A percentile compares a stretch with the other conserved stretches of the same genome.
Evolutionary conservation across 2,888 invertebrate species (phyloP).

Genomic region (Acleris laterana): DNA sequence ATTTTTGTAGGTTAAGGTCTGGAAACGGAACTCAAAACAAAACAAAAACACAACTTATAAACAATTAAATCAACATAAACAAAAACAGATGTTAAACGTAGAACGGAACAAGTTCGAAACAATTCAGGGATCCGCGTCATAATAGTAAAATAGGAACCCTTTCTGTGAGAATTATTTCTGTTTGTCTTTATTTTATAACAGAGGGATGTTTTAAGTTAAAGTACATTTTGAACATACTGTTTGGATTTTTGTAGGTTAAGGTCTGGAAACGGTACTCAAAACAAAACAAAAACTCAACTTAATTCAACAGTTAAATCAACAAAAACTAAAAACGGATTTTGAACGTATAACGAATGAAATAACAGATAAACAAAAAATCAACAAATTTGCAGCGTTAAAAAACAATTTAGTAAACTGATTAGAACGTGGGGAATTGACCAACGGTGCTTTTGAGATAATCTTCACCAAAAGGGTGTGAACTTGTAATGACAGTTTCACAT

Average conservation of each 20-base stretch:
- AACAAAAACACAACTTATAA: no score
- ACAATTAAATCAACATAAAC: not conserved
- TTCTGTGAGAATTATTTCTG: no score
- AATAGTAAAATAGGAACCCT: not conserved
- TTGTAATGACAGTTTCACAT: not conserved
- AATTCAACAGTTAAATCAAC: slow-evolving; percentile 46
- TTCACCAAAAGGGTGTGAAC: not conserved
- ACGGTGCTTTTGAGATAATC: not conserved
- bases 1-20: no score
- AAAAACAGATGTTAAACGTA: slow-evolving; percentile 30
- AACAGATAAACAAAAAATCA: slow-evolving; percentile 42
- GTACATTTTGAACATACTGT: no score
- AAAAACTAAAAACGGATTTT: slow-evolving; percentile 27
- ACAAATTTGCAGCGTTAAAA: slow-evolving; percentile 5
- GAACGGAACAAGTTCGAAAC: no score
- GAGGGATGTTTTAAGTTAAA: no score
- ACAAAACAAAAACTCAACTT: slow-evolving; percentile 56
- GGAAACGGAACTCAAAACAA: no score
- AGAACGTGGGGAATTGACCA: not conserved
- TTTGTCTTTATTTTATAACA: no score
- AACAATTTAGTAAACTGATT: not conserved
- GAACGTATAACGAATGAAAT: slow-evolving; percentile 6
- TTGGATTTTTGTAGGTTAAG: not conserved
- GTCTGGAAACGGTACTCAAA: slow-evolving; percentile 23
- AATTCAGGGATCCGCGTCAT: not conserved